Base-by-base conservation (phyloP, 2,797 vertebrate species). In the Betta splendens region DNA sequence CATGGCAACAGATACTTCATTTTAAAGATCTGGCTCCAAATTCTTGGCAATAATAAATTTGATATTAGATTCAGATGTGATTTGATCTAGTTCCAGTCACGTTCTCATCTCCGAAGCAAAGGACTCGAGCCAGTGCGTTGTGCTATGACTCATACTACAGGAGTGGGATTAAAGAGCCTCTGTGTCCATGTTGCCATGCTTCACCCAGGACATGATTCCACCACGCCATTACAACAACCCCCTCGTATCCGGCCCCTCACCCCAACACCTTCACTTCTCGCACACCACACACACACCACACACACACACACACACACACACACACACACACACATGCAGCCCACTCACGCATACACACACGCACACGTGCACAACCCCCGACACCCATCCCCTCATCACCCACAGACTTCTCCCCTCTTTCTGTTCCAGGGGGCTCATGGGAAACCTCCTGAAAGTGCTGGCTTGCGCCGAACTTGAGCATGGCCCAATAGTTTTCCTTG, bases 401-500 rank as follows among this genome's bases (percentile, higher is more conserved):
- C 89, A 92, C 86, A 87, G 71, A 85, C 81, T 80, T 92, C 79
- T 92, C 83, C 89, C 91, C 91, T 92, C 93, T 95, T 79, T 96
- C 90, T 96, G 92, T 96, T 96, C 92, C 93, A 97, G 95, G 94
- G 93, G 91, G 93, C 93, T 93, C 92, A 96, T 96, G 95, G 95
- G 95, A 92, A 95, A 96, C 91, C 94, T 96, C 93, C 94, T 96
- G 92, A 96, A 95, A 94, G 94, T 96, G 92, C 94, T 96, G 94
- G 92, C 94, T 94, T 95, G 94, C 93, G 90, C 92, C 92, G 94
- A 96, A 83, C 94, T 95, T 95, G 95, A 96, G 93, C 95, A 95
- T 94, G 94, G 95, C 93, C 94, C 92, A 93, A 96, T 94, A 94
- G 93, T 97, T 96, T 96, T 94, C 95, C 95, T 97, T 95, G 95